Evolutionary conservation across 2,113 vertebrate genomes (phyloP).

Genomic region (Patagioenas fasciata): DNA sequence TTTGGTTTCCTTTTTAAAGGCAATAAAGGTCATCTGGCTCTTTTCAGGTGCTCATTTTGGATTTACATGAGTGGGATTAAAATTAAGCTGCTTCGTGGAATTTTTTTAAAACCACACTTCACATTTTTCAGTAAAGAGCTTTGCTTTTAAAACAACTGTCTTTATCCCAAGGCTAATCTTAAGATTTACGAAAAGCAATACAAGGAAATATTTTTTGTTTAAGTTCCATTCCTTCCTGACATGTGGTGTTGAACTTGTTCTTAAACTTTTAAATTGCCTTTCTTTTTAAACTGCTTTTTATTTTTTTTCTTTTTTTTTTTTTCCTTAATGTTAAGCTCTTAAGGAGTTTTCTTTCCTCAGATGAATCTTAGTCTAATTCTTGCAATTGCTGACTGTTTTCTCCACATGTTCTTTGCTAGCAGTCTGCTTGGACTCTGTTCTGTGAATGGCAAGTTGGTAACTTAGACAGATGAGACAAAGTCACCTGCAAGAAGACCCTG

Average conservation of each 20-base stretch:
- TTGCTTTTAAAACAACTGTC: slow-evolving; percentile 9
- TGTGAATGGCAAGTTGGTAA: rapidly evolving
- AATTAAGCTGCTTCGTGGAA: not conserved
- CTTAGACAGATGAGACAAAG: not conserved
- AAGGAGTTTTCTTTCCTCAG: not conserved
- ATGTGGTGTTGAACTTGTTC: not conserved
- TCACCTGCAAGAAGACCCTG: not conserved
- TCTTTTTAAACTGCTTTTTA: too few relatives aligned
- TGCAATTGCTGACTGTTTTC: not conserved
- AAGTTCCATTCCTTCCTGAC: not conserved
- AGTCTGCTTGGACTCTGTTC: not conserved
- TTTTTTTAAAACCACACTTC: not conserved
- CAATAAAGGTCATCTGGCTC: not conserved
- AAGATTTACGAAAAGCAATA: not conserved
- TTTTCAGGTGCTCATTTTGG: not conserved
- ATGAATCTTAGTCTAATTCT: not conserved
- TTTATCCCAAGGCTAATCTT: not conserved
- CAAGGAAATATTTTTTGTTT: not conserved
- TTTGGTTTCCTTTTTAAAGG: not conserved
- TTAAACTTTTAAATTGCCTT: not conserved
- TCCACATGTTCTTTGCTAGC: not conserved
- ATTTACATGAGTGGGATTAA: not conserved
- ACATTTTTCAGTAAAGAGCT: not conserved
- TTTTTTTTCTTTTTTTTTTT: too few relatives aligned
- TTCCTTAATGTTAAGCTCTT: not conserved